Base-by-base conservation (phyloP, 1,140 invertebrate genomes). In the Papilio xuthus region DNA sequence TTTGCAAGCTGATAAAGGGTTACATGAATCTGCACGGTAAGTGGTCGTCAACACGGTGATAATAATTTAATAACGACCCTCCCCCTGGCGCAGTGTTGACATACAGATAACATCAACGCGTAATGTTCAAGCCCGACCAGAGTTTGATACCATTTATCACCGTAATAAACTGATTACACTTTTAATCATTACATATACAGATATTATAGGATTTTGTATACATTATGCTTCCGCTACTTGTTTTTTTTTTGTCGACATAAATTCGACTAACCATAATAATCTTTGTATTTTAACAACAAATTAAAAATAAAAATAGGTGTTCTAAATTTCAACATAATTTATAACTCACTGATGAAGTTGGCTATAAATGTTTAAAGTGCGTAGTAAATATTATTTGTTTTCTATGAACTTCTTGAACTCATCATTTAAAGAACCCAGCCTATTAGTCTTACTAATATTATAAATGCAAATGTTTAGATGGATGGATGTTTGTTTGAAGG, bases 91-190 rank as follows among this genome's bases (percentile, higher is more conserved):
- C 26, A 26, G 20, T 74, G 72, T 74, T 74, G 20, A 53, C 72
- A 50, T 47, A 56, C 9, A 12, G 72, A 74, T 74, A 74, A 53
- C 23, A 56, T 74, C 72, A 53, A 74, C 50, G 23, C 71, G 42
- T 28, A 50, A 26, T 73, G 26, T 53, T 56, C 20, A 50, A 50
- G 23, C 72, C 8, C 72, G 72, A 50, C 23, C 47, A 26, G 20
- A 56, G 47, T 6, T 53, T 53, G 47, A 53, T 74, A 74, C 8
- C 72, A 28, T 74, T 74, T 74, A 74, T 74, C 72, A 74, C 72
- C 72, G 47, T 74, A 74, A 74, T 74, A 74, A 32, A 74, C 72
- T 53, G 72, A 74, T 74, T 74, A 74, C 72, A 74, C 4, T 74
- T 74, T 13, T 74, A 74, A 74, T 74, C 23, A 53, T 47, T 15